Evolutionary conservation across 2,113 vertebrate genomes (phyloP).

Genomic region (Acrocephalus arundinaceus): DNA sequence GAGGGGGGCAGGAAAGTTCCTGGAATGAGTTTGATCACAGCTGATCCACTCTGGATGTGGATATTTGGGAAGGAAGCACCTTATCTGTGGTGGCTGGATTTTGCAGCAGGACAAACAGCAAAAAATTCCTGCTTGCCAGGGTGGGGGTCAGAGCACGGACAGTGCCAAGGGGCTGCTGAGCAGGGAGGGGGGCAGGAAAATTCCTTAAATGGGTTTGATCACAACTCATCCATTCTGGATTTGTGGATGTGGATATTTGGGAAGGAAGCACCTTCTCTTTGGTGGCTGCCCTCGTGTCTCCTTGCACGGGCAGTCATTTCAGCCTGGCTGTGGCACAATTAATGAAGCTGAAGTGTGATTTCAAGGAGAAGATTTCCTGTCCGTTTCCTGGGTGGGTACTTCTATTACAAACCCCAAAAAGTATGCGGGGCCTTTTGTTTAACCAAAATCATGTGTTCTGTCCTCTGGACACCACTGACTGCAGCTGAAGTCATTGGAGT

Average conservation of each 20-base stretch:
- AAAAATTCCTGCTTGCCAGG: too few species aligned
- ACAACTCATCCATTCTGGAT: accelerated
- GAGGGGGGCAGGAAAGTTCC: too few species aligned
- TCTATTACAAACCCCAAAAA: slow-evolving; percentile 14
- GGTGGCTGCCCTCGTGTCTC: accelerated
- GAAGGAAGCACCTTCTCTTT: background rate
- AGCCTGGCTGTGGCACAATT: background rate
- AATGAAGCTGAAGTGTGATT: background rate
- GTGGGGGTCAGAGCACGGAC: accelerated
- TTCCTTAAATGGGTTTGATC: accelerated
- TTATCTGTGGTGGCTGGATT: too few species aligned
- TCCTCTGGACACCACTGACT: background rate
- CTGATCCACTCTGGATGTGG: background rate
- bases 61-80: background rate
- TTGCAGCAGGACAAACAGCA: too few species aligned
- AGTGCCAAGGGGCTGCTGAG: background rate
- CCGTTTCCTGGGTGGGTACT: slow-evolving; percentile 11
- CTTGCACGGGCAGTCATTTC: too few species aligned
- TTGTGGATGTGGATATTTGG: background rate
- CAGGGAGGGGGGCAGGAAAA: background rate
- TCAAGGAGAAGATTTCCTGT: background rate
- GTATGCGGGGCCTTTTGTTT: slow-evolving; percentile 10
- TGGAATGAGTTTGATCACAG: background rate
- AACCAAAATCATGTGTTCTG: slow-evolving; percentile 1
- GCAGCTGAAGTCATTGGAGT: background rate